A percentile compares a stretch with the other conserved stretches of the same genome.
Evolutionary conservation across 1,140 invertebrate species (phyloP).

Genomic region (Reticulitermes speratus): DNA sequence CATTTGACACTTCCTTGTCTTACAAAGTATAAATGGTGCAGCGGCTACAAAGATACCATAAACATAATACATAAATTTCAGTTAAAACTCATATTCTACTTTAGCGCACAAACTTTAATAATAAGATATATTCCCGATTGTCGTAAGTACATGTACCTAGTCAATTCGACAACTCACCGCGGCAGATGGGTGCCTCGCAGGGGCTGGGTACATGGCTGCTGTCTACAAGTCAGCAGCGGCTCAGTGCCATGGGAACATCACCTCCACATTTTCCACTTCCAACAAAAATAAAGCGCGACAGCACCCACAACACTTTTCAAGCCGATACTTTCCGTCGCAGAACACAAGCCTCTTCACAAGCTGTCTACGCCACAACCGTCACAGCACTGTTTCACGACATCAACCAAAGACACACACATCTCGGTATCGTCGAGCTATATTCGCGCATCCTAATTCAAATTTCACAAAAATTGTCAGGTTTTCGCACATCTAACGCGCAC

Average conservation of each 20-base stretch:
- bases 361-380: conserved; percentile 21
- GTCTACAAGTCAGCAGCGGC: conserved; percentile 28
- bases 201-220: conserved; percentile 43
- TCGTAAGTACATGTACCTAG: too few relatives aligned
- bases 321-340: neutral
- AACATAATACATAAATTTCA: too few relatives aligned
- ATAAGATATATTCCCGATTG: too few relatives aligned
- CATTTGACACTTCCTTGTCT: too few relatives aligned
- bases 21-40: too few relatives aligned
- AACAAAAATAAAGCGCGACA: conserved; percentile 23
- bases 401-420: conserved; percentile 28
- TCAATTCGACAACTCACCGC: conserved; percentile 37
- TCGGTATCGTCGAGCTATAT: conserved; percentile 19
- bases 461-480: conserved; percentile 34
- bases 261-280: conserved; percentile 34
- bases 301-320: conserved; percentile 22
- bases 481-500: conserved; percentile 37
- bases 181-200: conserved; percentile 43
- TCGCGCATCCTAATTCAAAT: conserved; percentile 36
- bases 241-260: conserved; percentile 33
- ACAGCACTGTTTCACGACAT: conserved; percentile 28
- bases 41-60: too few relatives aligned
- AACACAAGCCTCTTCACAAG: conserved; percentile 5
- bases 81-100: too few relatives aligned
- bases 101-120: too few relatives aligned